phyloP scores from a whole-genome alignment of 2,888 invertebrate species.

The Nemoura dubitans region DNA sequence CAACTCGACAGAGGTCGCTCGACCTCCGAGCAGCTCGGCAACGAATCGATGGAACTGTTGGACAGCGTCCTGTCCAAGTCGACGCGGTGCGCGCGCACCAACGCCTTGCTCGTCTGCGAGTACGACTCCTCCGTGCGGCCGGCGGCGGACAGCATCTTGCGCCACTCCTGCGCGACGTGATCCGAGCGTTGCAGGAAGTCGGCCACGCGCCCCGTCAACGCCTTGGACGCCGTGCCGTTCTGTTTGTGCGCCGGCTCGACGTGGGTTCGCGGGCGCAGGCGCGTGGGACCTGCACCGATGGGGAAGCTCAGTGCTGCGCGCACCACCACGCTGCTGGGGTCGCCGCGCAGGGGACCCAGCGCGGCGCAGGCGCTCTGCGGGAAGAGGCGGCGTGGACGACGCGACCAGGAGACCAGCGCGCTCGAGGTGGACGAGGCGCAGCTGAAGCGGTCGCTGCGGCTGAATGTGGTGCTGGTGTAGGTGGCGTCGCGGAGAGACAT shows the following conservation, averaged over 20 bases:
- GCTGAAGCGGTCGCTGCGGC: not conserved
- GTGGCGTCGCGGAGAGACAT: not conserved
- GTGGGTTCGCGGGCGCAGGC: conserved; percentile 52
- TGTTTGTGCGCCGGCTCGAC: conserved; percentile 81
- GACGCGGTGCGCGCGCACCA: conserved; percentile 17
- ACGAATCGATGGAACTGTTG: not conserved
- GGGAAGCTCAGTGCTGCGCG: conserved; percentile 84
- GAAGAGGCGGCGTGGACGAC: conserved; percentile 70
- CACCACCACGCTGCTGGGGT: conserved; percentile 81
- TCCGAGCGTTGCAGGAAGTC: conserved; percentile 84
- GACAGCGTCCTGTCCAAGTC: not conserved
- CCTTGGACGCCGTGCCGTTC: conserved; percentile 79
- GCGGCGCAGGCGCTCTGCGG: conserved; percentile 64
- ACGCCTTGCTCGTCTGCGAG: conserved; percentile 57
- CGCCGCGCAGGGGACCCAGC: conserved; percentile 65
- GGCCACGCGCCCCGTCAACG: conserved; percentile 78
- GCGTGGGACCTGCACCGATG: conserved; percentile 62
- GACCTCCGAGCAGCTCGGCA: not conserved
- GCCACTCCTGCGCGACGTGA: conserved; percentile 90
- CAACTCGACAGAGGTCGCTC: not conserved
- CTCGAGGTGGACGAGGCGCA: conserved; percentile 46
- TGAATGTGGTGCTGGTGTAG: not conserved
- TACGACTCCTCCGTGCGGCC: not conserved
- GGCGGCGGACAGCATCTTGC: conserved; percentile 54
- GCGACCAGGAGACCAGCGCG: conserved; percentile 48